Evolutionary conservation across 1,140 invertebrate genomes (phyloP).

Genomic region (Drosophila kanapiae): DNA sequence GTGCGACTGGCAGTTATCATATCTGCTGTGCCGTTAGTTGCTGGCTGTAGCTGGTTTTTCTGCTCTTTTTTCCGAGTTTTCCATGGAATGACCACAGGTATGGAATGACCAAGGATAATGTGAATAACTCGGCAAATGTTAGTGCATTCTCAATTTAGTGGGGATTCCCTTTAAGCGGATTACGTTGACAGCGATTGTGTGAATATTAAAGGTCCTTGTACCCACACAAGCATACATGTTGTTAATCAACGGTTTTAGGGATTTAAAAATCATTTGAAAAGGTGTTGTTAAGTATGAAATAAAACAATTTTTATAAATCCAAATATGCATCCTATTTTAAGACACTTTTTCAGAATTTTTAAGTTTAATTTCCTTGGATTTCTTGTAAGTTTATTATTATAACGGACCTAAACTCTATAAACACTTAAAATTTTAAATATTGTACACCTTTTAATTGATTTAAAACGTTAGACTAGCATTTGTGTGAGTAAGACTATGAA

Average conservation of each 20-base stretch:
- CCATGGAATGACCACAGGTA: constrained; percentile 42
- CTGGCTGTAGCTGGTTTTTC: constrained; percentile 7
- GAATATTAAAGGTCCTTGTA: constrained; percentile 9
- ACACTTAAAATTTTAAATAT: too few relatives aligned
- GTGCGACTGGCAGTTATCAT: constrained; percentile 52
- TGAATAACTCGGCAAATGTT: constrained; percentile 24
- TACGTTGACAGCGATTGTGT: constrained; percentile 5
- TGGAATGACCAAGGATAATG: constrained; percentile 38
- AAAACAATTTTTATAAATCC: neutral
- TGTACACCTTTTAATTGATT: too few relatives aligned
- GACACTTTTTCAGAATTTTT: neutral
- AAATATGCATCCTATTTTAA: neutral
- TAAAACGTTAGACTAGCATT: too few relatives aligned
- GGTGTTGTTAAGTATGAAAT: neutral
- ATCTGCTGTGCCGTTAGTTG: constrained; percentile 48
- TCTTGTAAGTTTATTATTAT: too few relatives aligned
- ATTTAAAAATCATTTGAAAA: neutral
- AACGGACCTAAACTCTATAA: too few relatives aligned
- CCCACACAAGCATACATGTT: neutral
- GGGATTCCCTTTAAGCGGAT: constrained; percentile 1
- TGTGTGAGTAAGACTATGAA: too few relatives aligned
- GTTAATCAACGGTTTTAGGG: neutral
- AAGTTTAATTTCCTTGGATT: too few relatives aligned
- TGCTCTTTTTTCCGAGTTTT: constrained; percentile 22
- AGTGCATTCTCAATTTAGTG: neutral